phyloP scores from a whole-genome alignment of 2,113 vertebrate genomes.

The Hyperoodon ampullatus region DNA sequence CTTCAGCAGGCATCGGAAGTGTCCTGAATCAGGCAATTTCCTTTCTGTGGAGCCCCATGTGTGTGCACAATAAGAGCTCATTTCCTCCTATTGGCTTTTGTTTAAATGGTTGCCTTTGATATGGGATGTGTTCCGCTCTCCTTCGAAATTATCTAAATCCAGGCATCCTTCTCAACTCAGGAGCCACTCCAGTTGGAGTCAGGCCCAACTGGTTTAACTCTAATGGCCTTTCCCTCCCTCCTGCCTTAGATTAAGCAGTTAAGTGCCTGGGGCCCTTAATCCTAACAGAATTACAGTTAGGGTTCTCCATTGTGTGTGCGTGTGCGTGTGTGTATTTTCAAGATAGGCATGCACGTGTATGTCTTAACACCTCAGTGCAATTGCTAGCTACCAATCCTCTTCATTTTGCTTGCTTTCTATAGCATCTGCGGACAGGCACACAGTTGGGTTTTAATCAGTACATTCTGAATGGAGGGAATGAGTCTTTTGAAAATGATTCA shows the following conservation, averaged over 20 bases:
- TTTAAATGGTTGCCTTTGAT: slow-evolving; percentile 68
- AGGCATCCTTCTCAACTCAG: slow-evolving; percentile 24
- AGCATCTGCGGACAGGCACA: neutral
- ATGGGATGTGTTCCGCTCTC: neutral
- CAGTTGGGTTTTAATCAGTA: slow-evolving; percentile 19
- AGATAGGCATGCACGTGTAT: neutral
- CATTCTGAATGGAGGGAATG: neutral
- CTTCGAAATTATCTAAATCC: neutral
- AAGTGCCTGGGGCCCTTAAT: neutral
- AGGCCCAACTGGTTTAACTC: neutral
- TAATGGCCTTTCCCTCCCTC: neutral
- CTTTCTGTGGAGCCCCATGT: slow-evolving; percentile 46
- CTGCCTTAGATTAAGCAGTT: neutral
- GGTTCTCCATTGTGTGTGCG: neutral
- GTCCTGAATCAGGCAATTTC: slow-evolving; percentile 62
- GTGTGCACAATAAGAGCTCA: slow-evolving; percentile 56
- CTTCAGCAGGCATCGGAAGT: slow-evolving; percentile 46
- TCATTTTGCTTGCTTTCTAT: neutral
- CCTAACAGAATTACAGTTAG: neutral
- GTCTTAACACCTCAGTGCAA: neutral
- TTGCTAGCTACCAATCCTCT: neutral
- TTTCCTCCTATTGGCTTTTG: slow-evolving; percentile 73
- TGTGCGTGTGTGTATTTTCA: neutral
- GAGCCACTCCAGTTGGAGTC: neutral
- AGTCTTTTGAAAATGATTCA: slow-evolving; percentile 17